Evolutionary conservation across 2,888 invertebrate genomes (phyloP).

Genomic region (Pollenia amentaria): DNA sequence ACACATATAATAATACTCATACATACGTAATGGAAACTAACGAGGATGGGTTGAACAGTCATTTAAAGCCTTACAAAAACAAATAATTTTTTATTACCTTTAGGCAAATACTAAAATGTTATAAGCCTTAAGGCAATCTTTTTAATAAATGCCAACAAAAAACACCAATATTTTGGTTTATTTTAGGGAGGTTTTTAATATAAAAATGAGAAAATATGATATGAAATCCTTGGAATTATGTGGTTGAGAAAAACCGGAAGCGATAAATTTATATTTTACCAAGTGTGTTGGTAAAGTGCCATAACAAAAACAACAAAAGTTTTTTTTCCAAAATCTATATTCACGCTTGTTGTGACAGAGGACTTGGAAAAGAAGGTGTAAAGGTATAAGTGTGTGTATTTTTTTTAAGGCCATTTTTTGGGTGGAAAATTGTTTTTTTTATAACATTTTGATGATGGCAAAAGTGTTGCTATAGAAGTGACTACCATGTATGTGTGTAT

Average conservation of each 20-base stretch:
- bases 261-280: conserved; percentile 25
- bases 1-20: background rate
- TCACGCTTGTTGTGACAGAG: background rate
- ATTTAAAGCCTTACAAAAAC: background rate
- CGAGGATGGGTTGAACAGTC: conserved; percentile 42
- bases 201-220: conserved; percentile 13
- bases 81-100: conserved; percentile 49
- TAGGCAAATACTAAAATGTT: conserved; percentile 21
- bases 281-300: conserved; percentile 36
- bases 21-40: background rate
- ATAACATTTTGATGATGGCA: background rate
- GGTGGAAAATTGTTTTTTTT: background rate
- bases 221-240: conserved; percentile 39
- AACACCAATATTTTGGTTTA: background rate
- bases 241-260: conserved; percentile 28
- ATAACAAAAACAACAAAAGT: conserved; percentile 54
- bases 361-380: conserved; percentile 6
- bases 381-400: background rate
- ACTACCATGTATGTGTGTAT: conserved; percentile 3
- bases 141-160: background rate
- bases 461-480: conserved; percentile 17
- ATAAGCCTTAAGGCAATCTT: conserved; percentile 29
- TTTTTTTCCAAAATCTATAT: background rate
- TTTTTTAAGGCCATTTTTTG: conserved; percentile 31
- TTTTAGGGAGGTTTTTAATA: background rate